Evolutionary conservation across 30 jellyfish, hydroid and myxozoan species (phyloP).

Genomic region (Rhopilema esculentum): DNA sequence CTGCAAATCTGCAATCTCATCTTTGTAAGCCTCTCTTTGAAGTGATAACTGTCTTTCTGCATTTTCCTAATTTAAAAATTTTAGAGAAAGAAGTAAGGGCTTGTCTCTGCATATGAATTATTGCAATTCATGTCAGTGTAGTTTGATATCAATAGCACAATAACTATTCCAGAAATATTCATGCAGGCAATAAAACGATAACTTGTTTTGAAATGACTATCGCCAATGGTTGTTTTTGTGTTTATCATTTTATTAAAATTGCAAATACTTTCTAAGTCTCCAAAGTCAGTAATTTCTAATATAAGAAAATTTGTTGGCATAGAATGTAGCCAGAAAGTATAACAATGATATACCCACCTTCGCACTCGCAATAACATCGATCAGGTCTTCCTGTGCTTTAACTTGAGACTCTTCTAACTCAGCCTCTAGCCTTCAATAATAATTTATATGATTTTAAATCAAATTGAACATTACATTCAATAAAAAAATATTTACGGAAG

Average conservation of each 20-base stretch:
- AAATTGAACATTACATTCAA: not conserved
- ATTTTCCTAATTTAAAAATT: conserved; percentile 21
- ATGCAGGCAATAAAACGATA: not conserved
- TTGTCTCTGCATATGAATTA: not conserved
- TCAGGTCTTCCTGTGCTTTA: conserved; percentile 77
- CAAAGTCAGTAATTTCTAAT: too few species aligned
- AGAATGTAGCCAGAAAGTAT: not conserved
- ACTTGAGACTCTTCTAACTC: conserved; percentile 85
- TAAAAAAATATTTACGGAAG: not conserved
- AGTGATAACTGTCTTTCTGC: conserved; percentile 63
- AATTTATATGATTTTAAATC: not conserved
- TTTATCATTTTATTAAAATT: too few species aligned
- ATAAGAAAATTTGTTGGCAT: too few species aligned
- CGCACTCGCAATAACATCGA: conserved; percentile 72
- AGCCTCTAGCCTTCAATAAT: conserved; percentile 68
- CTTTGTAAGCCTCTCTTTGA: conserved; percentile 65
- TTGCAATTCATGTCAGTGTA: not conserved
- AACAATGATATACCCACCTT: conserved; percentile 36
- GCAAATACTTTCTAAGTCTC: too few species aligned
- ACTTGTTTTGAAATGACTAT: too few species aligned
- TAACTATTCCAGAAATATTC: not conserved
- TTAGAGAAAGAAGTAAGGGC: not conserved
- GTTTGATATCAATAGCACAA: not conserved
- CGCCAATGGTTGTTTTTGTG: not conserved
- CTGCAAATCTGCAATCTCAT: conserved; percentile 59